These are phyloP conservation scores for Apamea anceps DNA, from an alignment of 2,888 invertebrate species.

Conservation along the genomic window DNA sequence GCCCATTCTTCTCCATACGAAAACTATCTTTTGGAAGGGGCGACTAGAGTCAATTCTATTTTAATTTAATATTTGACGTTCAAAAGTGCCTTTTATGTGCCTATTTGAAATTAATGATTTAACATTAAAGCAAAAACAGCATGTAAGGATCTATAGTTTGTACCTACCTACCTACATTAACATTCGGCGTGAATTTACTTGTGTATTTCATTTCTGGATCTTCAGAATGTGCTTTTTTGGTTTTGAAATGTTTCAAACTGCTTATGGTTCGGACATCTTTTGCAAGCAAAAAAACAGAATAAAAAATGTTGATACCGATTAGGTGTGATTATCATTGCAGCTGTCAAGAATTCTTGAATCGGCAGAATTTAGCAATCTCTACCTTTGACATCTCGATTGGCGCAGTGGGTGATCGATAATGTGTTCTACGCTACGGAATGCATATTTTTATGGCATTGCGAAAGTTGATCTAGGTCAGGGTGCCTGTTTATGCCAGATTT, in stretches of 20 bases:
- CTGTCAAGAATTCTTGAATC: background rate
- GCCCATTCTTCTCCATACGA: too few species aligned
- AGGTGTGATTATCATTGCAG: background rate
- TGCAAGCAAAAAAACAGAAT: background rate
- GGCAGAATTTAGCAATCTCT: background rate
- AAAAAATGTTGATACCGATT: background rate
- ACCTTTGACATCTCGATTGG: conserved; percentile 12
- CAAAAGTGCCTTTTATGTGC: too few species aligned
- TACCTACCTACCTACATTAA: background rate
- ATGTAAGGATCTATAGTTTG: background rate
- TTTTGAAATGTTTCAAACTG: background rate
- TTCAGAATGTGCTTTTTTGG: background rate
- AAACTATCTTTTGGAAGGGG: too few species aligned
- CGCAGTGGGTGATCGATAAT: background rate
- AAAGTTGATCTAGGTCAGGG: background rate
- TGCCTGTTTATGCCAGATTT: background rate
- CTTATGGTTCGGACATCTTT: background rate
- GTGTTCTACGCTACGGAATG: conserved; percentile 17
- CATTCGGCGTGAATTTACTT: background rate
- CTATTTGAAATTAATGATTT: too few species aligned
- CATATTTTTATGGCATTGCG: conserved; percentile 12
- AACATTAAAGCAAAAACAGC: background rate
- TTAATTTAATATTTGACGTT: too few species aligned
- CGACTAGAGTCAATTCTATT: too few species aligned
- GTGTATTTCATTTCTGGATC: background rate